A percentile compares a stretch with the other conserved stretches of the same genome.
Evolutionary conservation across 2,113 vertebrate genomes (phyloP).

Genomic region (Chionomys nivalis): DNA sequence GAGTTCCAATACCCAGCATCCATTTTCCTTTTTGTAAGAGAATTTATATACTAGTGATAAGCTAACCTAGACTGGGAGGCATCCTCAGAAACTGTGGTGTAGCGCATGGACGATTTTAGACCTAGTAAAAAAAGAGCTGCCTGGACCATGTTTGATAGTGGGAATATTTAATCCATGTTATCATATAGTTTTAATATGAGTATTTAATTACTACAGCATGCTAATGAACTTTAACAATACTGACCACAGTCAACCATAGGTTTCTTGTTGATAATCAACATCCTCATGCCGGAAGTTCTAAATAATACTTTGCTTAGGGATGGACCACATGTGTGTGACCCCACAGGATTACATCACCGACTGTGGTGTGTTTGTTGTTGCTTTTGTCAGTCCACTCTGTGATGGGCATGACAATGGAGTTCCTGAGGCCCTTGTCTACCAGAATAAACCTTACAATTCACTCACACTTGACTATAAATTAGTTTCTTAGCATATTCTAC

Average conservation of each 20-base stretch:
- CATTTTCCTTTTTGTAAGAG: neutral
- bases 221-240: neutral
- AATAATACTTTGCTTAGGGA: neutral
- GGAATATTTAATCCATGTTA: conserved; percentile 12
- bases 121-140: neutral
- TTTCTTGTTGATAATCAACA: conserved; percentile 15
- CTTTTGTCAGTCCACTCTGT: neutral
- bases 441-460: neutral
- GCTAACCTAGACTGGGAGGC: neutral
- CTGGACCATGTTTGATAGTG: neutral
- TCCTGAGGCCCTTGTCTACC: neutral
- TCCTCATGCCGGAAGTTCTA: neutral
- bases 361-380: too few species aligned
- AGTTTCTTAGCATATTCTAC: conserved; percentile 14
- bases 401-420: too few species aligned
- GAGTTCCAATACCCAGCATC: neutral
- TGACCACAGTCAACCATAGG: neutral
- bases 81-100: neutral
- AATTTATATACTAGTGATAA: neutral
- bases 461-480: neutral
- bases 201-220: neutral
- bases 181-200: neutral
- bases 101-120: neutral
- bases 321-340: neutral
- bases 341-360: too few species aligned